Evolutionary conservation across 2,888 invertebrate genomes (phyloP), one percentile per base, ranked within the genome.

Genomic region (Griposia aprilina): DNA sequence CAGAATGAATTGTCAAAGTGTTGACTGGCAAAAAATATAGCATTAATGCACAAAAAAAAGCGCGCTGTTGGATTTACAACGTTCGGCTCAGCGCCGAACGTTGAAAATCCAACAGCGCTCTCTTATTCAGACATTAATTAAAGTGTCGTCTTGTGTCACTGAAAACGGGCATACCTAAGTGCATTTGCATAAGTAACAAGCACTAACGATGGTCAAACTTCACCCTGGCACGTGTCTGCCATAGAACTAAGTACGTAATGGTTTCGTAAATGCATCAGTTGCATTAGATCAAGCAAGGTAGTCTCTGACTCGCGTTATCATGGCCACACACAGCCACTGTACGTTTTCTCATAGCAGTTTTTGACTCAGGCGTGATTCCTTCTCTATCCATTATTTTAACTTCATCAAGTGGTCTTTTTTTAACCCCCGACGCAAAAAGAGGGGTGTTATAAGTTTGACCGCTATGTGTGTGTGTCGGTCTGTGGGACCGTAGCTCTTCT

Each of bases 191-290:
- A 69, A 55, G 55, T 76, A 75, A 69, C 69, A 57, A 73, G 65
- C 23, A 26, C 82, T 85, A 85, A 85, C 50, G 55, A 75, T 57
- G 50, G 5, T 26, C 26, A 52, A 81, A 73, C 72, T 71, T 65
- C 41, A 55, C 15, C 2, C 30, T n/a, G 52, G 15, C 82, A 81
- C 68, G 74, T 59, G 71, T 81, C 26, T 41, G 17, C 17, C 26
- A 41, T 8, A 8, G 10, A 72, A 73, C 36, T 59, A 23, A 30
- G 15, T 63, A 23, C 45, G 15, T 63, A 41, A 45, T 52, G 17
- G 41, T 10, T 59, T 71, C 57, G 66, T 62, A n/a, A 59, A 36
- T 23, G 62, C 62, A 36, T 62, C 36, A 45, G 45, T 45, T 10
- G 45, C 45, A 45, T 45, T 45, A 10, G 45, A 0, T 45, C 45